Evolutionary conservation across 2,888 invertebrate species (phyloP).

Genomic region (Drosophila nr. perissopoda): DNA sequence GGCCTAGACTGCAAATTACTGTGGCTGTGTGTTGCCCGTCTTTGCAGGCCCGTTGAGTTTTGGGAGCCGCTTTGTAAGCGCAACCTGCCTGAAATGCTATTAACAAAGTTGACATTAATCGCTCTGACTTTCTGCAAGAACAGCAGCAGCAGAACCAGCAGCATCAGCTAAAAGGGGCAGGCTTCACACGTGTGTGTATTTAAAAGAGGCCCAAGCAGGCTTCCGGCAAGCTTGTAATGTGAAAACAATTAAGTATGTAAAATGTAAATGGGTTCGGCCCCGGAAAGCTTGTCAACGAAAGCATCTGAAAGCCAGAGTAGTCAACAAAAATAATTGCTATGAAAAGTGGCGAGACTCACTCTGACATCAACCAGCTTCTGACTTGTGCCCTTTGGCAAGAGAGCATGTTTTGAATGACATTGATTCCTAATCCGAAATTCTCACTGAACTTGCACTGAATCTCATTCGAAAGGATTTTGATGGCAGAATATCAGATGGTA

Average conservation of each 20-base stretch:
- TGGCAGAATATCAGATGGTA: not conserved
- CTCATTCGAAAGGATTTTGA: constrained; percentile 4
- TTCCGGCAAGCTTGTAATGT: constrained; percentile 55
- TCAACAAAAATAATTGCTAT: constrained; percentile 1
- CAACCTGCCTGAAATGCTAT: constrained; percentile 74
- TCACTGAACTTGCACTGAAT: constrained; percentile 15
- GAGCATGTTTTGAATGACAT: constrained; percentile 35
- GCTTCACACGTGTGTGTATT: constrained; percentile 31
- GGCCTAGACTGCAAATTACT: constrained; percentile 52
- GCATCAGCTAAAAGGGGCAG: not conserved
- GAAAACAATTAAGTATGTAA: constrained; percentile 77
- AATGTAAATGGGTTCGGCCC: constrained; percentile 58
- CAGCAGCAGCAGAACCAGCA: not conserved
- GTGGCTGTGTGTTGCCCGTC: constrained; percentile 32
- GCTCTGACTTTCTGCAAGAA: constrained; percentile 59
- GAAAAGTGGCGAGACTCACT: constrained; percentile 11
- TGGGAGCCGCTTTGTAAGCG: constrained; percentile 45
- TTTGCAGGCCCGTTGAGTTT: constrained; percentile 45
- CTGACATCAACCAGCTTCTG: constrained; percentile 8
- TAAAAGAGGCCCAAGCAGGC: constrained; percentile 37
- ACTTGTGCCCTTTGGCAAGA: constrained; percentile 1
- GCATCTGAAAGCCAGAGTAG: not conserved
- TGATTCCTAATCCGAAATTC: constrained; percentile 24
- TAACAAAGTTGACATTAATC: constrained; percentile 80
- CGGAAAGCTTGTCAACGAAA: not conserved